Evolutionary conservation across 2,888 invertebrate genomes (phyloP).

Genomic region (Brachynemurus nebulosus): DNA sequence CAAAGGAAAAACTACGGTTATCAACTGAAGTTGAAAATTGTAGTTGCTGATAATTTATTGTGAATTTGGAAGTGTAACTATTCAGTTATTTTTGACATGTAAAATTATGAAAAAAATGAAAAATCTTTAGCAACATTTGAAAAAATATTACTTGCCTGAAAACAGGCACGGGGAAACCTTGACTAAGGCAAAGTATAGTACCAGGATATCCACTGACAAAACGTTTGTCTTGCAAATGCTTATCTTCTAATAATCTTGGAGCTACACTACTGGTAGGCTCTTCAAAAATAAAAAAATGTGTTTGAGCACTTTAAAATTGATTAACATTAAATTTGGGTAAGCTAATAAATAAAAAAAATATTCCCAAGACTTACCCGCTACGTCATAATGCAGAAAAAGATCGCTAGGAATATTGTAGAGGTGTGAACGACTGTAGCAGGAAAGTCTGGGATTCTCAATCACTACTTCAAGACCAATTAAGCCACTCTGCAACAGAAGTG

Average conservation of each 20-base stretch:
- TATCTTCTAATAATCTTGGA: constrained; percentile 44
- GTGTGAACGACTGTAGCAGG: constrained; percentile 10
- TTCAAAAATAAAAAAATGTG: constrained; percentile 26
- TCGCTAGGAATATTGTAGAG: background rate
- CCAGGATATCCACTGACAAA: constrained; percentile 25
- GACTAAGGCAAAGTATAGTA: constrained; percentile 55
- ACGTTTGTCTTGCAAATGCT: constrained; percentile 5
- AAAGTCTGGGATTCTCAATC: constrained; percentile 7
- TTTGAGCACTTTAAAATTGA: no score
- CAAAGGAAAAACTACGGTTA: constrained; percentile 26
- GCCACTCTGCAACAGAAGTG: constrained; percentile 6
- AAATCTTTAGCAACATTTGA: constrained; percentile 18
- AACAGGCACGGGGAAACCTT: constrained; percentile 57
- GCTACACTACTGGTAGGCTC: constrained; percentile 54
- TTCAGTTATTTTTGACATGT: no score
- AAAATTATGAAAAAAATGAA: no score
- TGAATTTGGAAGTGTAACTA: no score
- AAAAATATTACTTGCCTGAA: constrained; percentile 46
- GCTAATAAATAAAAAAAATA: constrained; percentile 2
- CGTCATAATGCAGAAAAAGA: constrained; percentile 5
- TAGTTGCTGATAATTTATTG: background rate
- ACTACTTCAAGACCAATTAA: constrained; percentile 3
- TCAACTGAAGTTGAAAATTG: no score
- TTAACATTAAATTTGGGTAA: background rate
- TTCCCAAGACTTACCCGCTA: constrained; percentile 15